Conservation (phyloP, 2,113 vertebrate species). For the Rhabdomys dilectus region DNA sequence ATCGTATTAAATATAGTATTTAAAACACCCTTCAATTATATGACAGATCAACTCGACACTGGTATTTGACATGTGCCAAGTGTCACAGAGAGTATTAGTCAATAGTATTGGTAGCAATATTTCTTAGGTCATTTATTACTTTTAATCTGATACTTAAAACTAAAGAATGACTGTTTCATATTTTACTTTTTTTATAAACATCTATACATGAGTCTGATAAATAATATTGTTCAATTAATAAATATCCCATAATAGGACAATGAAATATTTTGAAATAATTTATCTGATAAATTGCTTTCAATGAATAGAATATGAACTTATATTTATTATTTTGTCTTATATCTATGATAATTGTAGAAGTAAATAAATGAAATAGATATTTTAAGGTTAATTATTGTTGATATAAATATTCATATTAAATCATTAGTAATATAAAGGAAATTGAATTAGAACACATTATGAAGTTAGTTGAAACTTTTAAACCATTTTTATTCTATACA, state of each 20-base stretch:
- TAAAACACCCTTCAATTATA: background rate
- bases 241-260: background rate
- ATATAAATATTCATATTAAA: background rate
- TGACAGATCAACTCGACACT: background rate
- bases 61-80: background rate
- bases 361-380: background rate
- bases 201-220: background rate
- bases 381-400: background rate
- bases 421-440: background rate
- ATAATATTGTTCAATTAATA: background rate
- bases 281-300: background rate
- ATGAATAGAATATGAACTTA: background rate
- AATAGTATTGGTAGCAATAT: background rate
- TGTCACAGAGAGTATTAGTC: background rate
- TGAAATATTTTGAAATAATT: background rate
- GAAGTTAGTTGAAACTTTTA: background rate
- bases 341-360: background rate
- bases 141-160: background rate
- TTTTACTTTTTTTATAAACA: background rate
- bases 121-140: background rate
- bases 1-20: slow-evolving; percentile 52
- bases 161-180: background rate
- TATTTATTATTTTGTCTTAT: background rate
- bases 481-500: background rate
- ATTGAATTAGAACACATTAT: background rate